Base-by-base conservation (phyloP, 2,797 vertebrate genomes). In the Petrocephalus sullivani region DNA sequence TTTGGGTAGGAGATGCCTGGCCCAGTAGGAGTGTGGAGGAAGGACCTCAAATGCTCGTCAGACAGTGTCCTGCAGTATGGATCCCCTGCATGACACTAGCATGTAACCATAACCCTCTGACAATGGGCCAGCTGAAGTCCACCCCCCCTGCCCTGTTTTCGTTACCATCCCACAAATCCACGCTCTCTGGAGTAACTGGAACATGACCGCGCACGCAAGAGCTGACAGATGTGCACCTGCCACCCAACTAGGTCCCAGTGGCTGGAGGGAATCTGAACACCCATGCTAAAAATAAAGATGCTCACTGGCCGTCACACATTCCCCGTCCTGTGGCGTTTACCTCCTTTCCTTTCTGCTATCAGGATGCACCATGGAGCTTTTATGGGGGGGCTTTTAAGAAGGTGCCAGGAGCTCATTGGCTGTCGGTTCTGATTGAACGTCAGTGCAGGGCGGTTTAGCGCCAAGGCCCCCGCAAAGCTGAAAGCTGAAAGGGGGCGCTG, bases 401-500 rank as follows among this genome's bases (percentile, higher is more conserved):
- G 56, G 83, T 57, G 89, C 61, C 82, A n/a, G 60, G n/a, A 28
- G 53, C 87, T 83, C 37, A 57, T 75, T 87, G 33, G 54, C 75
- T 51, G 33, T 89, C 91, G 89, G 91, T 93, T 93, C 91, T 90
- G 91, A 93, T 91, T 92, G 91, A 87, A 91, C 91, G 90, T 92
- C 90, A 90, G 91, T 92, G 90, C 88, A 53, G 89, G 90, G 91
- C 91, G 89, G 90, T 91, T 90, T 91, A 93, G 90, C 91, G 90
- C 91, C 93, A 89, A 91, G 92, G 91, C 19, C 90, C 90, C 92
- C 92, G 92, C 94, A 93, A 93, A 94, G 93, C 94, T 92, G 94
- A 91, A 92, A 91, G 93, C 93, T 93, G 92, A 92, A 86, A 91
- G 90, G 92, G 89, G 91, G 91, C 90, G 90, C 92, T 90, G 89